These are phyloP conservation scores for Puffinus mauretanicus DNA, from an alignment of 2,113 vertebrate species.

Conservation along the genomic window DNA sequence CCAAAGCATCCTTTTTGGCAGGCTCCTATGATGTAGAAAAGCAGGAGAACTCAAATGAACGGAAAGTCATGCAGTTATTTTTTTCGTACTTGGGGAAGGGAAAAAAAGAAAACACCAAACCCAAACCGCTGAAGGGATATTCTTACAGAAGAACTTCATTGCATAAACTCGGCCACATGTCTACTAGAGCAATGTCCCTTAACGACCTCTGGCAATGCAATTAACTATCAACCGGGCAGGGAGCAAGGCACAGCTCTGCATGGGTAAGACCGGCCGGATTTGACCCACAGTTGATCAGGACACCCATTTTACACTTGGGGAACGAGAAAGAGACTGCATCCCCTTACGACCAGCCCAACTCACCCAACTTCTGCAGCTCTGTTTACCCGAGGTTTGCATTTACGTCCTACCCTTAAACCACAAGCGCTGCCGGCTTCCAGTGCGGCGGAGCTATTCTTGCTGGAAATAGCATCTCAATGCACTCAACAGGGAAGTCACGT, in stretches of 20 bases:
- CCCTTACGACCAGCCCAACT: not conserved
- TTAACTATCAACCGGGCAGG: not conserved
- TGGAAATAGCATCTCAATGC: slow-evolving; percentile 12
- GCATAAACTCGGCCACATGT: slow-evolving; percentile 55
- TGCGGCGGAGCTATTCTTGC: slow-evolving; percentile 16
- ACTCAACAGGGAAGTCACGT: not conserved
- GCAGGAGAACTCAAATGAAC: slow-evolving; percentile 64
- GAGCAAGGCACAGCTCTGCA: not conserved
- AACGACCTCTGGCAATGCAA: slow-evolving; percentile 42
- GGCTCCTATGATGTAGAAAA: slow-evolving; percentile 63
- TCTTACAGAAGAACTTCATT: slow-evolving; percentile 60
- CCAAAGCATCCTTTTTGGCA: slow-evolving; percentile 75
- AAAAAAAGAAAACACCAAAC: slow-evolving; percentile 59
- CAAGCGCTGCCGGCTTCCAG: slow-evolving; percentile 43
- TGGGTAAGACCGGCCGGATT: not conserved
- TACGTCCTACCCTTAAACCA: slow-evolving; percentile 42
- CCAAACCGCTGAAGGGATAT: slow-evolving; percentile 52
- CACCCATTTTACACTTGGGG: not conserved
- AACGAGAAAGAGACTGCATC: not conserved
- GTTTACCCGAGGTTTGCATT: slow-evolving; percentile 67
- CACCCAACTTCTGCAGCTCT: not conserved
- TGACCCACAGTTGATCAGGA: not conserved
- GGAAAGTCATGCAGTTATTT: slow-evolving; percentile 70
- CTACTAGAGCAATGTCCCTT: slow-evolving; percentile 55
- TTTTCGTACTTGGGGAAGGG: slow-evolving; percentile 52